phyloP scores from a whole-genome alignment of 1,140 invertebrate genomes.

The Drosophila sulfurigaster region DNA sequence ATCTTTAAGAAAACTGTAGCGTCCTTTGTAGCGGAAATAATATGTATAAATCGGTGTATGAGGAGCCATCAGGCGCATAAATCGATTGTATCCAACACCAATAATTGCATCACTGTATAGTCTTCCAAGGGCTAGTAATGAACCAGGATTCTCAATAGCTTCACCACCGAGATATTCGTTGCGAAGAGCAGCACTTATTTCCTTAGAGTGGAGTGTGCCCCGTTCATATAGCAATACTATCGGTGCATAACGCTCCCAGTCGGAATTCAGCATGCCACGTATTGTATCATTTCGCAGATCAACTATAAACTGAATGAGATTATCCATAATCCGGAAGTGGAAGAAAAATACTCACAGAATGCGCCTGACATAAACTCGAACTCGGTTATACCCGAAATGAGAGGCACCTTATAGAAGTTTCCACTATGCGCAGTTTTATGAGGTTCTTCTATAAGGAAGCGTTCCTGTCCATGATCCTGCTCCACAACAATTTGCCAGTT shows the following conservation, averaged over 20 bases:
- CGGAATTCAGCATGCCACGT: slow-evolving; percentile 76
- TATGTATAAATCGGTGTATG: slow-evolving; percentile 86
- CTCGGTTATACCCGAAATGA: slow-evolving; percentile 88
- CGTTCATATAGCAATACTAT: slow-evolving; percentile 86
- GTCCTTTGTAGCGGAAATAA: slow-evolving; percentile 86
- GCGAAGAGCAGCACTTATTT: slow-evolving; percentile 73
- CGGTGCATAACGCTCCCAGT: slow-evolving; percentile 86
- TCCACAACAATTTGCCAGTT: slow-evolving; percentile 89
- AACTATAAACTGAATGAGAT: slow-evolving; percentile 30
- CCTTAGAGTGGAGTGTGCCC: slow-evolving; percentile 83
- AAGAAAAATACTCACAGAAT: slow-evolving; percentile 71
- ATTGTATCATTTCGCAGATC: slow-evolving; percentile 61
- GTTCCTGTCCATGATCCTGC: slow-evolving; percentile 88
- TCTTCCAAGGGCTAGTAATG: slow-evolving; percentile 64
- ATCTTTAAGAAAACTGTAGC: slow-evolving; percentile 86
- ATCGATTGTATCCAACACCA: slow-evolving; percentile 85
- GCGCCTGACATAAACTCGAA: slow-evolving; percentile 88
- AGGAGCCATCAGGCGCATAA: slow-evolving; percentile 85
- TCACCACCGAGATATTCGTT: slow-evolving; percentile 55
- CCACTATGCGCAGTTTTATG: slow-evolving; percentile 86
- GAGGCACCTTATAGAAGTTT: slow-evolving; percentile 88
- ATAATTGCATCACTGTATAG: slow-evolving; percentile 86
- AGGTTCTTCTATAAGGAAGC: slow-evolving; percentile 88
- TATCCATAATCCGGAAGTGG: neutral
- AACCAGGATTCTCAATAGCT: slow-evolving; percentile 43